Evolutionary conservation across 2,113 vertebrate species (phyloP), one percentile per base, ranked within the genome.

Genomic region (Hemiscyllium ocellatum): DNA sequence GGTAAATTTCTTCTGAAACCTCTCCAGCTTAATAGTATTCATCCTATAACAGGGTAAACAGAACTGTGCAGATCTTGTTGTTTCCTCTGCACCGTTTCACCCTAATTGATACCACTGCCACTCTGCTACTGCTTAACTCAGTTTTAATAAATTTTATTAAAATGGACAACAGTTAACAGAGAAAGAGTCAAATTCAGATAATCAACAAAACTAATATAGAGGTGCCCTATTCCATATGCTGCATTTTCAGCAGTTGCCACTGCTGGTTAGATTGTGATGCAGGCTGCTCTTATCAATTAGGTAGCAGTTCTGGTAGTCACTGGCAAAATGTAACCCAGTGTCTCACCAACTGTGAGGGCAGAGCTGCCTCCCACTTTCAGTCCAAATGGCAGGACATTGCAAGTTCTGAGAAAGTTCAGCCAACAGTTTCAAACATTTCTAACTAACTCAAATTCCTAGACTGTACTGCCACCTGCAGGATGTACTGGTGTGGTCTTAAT

Each of bases 391-490:
- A 76, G 29, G 72, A 76, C 29, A 76, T 10, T 2, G 4, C 24
- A 72, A 72, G 24, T 33, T n/a, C 72, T 76, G 26, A n/a, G 72
- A n/a, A 76, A 76, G 33, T 76, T 76, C 7, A 76, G 10, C 29
- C 0, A 5, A 26, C 22, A 89, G 2, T 24, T 3, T 52, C 7
- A 90, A 90, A 90, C 33, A 15, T 61, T 90, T 66, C 2, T 4
- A 93, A 19, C 33, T 19, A 47, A 3, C 19, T 83, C 37, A 66
- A 10, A 70, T 94, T 94, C 66, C 22, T 50, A 2, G 65, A 24
- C 94, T 95, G 26, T 52, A 95, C 22, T 24, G 13, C 94, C 94
- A 95, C 22, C 94, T 95, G 42, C 94, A 52, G 94, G 69, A 95
- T 70, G 29, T 95, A 72, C 17, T 95, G 29, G 29, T 95, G 26